A percentile compares a stretch with the other conserved stretches of the same genome.
Conservation (phyloP, 2,888 invertebrate genomes). For the Trichopoda pennipes region DNA sequence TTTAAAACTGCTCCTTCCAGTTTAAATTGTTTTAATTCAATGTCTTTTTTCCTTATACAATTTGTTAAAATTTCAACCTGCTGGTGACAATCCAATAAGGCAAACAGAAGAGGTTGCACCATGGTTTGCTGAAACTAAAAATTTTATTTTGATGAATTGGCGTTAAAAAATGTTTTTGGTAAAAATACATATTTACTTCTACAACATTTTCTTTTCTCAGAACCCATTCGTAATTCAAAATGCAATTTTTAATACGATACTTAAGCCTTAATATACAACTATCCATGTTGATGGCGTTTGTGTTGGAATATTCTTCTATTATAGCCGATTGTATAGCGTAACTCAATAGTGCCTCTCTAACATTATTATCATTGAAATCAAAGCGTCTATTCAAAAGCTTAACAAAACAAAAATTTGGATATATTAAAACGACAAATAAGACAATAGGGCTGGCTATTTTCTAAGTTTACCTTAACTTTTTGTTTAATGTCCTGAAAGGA, state of each 20-base stretch:
- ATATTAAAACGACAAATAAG: neutral
- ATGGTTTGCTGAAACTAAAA: conserved; percentile 73
- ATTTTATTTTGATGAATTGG: neutral
- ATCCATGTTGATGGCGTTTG: conserved; percentile 1
- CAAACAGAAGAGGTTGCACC: conserved; percentile 70
- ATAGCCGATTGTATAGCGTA: conserved; percentile 58
- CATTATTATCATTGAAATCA: conserved; percentile 72
- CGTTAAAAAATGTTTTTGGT: neutral
- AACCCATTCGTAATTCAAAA: conserved; percentile 75
- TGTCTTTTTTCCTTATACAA: conserved; percentile 75
- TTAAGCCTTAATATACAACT: conserved; percentile 71
- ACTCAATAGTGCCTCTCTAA: conserved; percentile 65
- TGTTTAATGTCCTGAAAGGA: conserved; percentile 42
- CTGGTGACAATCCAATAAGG: conserved; percentile 68
- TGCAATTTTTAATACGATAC: conserved; percentile 72
- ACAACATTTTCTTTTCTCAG: conserved; percentile 39
- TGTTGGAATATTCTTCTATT: conserved; percentile 16
- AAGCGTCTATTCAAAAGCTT: conserved; percentile 76
- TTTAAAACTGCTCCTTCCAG: conserved; percentile 74
- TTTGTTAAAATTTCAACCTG: conserved; percentile 72
- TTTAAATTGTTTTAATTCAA: conserved; percentile 77
- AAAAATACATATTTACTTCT: conserved; percentile 50
- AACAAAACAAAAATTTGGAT: conserved; percentile 1
- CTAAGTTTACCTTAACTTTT: conserved; percentile 49
- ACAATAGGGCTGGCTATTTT: neutral